Percentiles rank a stretch among this genome's conserved stretches.
These are phyloP conservation scores for Callyntrura sp. DNA, from an alignment of 2,888 invertebrate genomes.

Conservation along the genomic window DNA sequence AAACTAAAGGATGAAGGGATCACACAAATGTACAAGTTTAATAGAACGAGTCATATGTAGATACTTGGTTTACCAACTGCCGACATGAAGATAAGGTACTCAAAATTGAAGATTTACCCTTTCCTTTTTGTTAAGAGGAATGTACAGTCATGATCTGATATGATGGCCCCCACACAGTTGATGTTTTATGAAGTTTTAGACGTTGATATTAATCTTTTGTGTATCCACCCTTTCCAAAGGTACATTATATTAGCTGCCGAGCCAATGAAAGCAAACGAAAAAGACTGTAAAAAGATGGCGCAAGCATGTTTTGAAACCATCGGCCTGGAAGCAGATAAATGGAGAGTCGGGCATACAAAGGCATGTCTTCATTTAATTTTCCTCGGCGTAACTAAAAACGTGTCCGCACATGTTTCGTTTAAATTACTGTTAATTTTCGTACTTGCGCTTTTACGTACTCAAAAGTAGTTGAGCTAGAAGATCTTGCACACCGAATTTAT, in stretches of 20 bases:
- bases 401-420: slow-evolving; percentile 20
- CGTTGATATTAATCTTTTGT: background rate
- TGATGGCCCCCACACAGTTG: background rate
- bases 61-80: background rate
- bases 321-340: slow-evolving; percentile 96
- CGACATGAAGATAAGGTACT: slow-evolving; percentile 29
- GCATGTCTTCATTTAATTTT: slow-evolving; percentile 87
- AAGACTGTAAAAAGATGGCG: slow-evolving; percentile 94
- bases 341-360: slow-evolving; percentile 99
- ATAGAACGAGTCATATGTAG: slow-evolving; percentile 12
- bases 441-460: too few relatives aligned
- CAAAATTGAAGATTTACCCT: background rate
- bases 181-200: background rate
- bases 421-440: too few relatives aligned
- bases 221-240: slow-evolving; percentile 87
- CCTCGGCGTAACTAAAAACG: too few relatives aligned
- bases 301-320: slow-evolving; percentile 94
- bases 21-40: slow-evolving; percentile 9
- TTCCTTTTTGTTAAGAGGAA: too few relatives aligned
- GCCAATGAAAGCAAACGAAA: slow-evolving; percentile 92
- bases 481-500: too few relatives aligned
- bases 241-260: slow-evolving; percentile 99
- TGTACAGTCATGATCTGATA: background rate
- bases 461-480: too few relatives aligned
- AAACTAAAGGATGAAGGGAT: slow-evolving; percentile 38